These are phyloP conservation scores for Cremastobaeus sp. DNA, from an alignment of 2,888 invertebrate species.

Conservation along the genomic window DNA sequence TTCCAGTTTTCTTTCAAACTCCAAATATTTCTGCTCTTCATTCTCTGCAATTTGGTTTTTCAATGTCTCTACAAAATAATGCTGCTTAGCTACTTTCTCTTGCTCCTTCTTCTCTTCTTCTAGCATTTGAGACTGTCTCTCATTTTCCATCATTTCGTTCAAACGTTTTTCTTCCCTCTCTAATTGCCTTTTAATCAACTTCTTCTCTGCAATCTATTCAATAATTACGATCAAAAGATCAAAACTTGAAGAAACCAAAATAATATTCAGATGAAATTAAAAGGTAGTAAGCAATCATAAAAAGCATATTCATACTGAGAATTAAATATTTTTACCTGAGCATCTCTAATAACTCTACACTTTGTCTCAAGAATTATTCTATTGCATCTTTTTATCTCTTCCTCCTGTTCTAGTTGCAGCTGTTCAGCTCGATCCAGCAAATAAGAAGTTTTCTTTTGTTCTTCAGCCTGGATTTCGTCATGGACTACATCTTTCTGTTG, in stretches of 20 bases:
- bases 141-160: constrained; percentile 86
- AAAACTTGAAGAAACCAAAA: background rate
- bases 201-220: constrained; percentile 74
- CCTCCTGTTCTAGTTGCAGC: constrained; percentile 81
- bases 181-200: constrained; percentile 75
- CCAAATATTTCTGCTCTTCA: constrained; percentile 80
- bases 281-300: background rate
- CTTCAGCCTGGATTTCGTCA: constrained; percentile 79
- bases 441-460: constrained; percentile 78
- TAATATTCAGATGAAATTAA: background rate
- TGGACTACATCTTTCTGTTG: constrained; percentile 62
- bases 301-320: constrained; percentile 69
- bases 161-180: constrained; percentile 79
- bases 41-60: constrained; percentile 81
- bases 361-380: constrained; percentile 89
- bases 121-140: constrained; percentile 80
- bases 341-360: constrained; percentile 90
- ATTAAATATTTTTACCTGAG: constrained; percentile 85
- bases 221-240: constrained; percentile 4
- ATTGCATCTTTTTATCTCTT: constrained; percentile 86
- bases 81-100: constrained; percentile 76
- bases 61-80: constrained; percentile 81
- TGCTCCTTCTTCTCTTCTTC: constrained; percentile 81
- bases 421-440: constrained; percentile 80
- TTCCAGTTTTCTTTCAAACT: constrained; percentile 84